Evolutionary conservation across 2,797 vertebrate species (phyloP).

Genomic region (Brotula barbata): DNA sequence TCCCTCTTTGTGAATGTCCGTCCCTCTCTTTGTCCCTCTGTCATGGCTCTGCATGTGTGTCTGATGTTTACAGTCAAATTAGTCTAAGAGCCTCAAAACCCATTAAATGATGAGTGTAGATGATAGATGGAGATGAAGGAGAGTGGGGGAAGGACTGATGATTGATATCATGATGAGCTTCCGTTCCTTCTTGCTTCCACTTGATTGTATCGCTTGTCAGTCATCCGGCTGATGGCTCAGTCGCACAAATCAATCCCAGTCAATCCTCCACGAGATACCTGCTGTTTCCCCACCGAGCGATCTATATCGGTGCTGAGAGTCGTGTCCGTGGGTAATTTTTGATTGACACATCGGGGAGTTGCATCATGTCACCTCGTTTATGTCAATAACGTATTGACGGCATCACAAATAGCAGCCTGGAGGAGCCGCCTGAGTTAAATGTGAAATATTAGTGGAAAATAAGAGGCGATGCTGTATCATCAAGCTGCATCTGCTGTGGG

Average conservation of each 20-base stretch:
- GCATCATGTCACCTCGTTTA: constrained; percentile 62
- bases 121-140: constrained; percentile 38
- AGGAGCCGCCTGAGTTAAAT: constrained; percentile 52
- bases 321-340: constrained; percentile 52
- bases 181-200: constrained; percentile 52
- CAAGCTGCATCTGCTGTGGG: constrained; percentile 34
- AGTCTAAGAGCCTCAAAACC: constrained; percentile 47
- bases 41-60: constrained; percentile 18
- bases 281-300: constrained; percentile 37
- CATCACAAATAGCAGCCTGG: constrained; percentile 53
- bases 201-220: constrained; percentile 72
- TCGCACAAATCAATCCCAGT: constrained; percentile 55
- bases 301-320: constrained; percentile 53
- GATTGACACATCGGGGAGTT: constrained; percentile 61
- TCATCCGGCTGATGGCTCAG: constrained; percentile 54
- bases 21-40: neutral
- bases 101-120: constrained; percentile 53
- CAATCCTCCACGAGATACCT: constrained; percentile 56
- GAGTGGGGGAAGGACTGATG: constrained; percentile 40
- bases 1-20: too few species aligned
- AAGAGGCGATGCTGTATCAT: constrained; percentile 36
- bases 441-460: constrained; percentile 50
- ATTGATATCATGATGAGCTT: constrained; percentile 66
- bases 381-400: constrained; percentile 67
- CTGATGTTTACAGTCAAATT: constrained; percentile 52